Conservation (phyloP, 2,113 vertebrate genomes). For the Pelecanoides urinatrix region DNA sequence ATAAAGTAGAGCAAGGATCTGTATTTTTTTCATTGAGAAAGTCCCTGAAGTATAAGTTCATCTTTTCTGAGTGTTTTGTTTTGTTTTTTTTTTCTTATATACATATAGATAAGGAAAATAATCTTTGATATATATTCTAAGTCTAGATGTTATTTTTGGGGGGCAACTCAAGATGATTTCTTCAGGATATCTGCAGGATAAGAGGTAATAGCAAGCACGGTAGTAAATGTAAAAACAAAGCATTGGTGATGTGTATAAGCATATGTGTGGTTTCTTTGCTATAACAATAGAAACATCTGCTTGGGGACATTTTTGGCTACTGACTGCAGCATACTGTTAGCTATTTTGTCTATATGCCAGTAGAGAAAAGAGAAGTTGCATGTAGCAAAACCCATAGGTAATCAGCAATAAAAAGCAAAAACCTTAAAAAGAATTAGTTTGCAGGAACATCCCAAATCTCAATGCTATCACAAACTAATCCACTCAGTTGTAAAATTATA, state of each 20-base stretch:
- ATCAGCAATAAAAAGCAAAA: conserved; percentile 36
- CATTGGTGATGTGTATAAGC: not conserved
- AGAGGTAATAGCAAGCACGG: not conserved
- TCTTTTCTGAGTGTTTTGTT: not conserved
- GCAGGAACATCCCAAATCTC: conserved; percentile 5
- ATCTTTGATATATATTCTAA: not conserved
- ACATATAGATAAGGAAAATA: not conserved
- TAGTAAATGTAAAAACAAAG: not conserved
- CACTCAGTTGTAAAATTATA: conserved; percentile 21
- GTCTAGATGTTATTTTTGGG: accelerated
- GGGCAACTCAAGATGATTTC: not conserved
- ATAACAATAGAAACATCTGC: conserved; percentile 24
- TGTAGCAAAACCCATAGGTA: conserved; percentile 9
- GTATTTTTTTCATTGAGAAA: not conserved
- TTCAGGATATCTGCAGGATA: not conserved
- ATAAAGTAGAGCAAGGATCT: not conserved
- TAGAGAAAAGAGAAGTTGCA: not conserved
- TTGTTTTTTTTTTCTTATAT: not conserved
- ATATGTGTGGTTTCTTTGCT: not conserved
- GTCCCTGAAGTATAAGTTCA: not conserved
- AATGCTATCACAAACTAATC: not conserved
- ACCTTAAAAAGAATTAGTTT: not conserved
- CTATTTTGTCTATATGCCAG: conserved; percentile 9
- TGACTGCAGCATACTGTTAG: not conserved
- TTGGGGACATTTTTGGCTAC: conserved; percentile 24